Base-by-base conservation (phyloP, 2,888 invertebrate species). In the Drosophila mulleri region DNA sequence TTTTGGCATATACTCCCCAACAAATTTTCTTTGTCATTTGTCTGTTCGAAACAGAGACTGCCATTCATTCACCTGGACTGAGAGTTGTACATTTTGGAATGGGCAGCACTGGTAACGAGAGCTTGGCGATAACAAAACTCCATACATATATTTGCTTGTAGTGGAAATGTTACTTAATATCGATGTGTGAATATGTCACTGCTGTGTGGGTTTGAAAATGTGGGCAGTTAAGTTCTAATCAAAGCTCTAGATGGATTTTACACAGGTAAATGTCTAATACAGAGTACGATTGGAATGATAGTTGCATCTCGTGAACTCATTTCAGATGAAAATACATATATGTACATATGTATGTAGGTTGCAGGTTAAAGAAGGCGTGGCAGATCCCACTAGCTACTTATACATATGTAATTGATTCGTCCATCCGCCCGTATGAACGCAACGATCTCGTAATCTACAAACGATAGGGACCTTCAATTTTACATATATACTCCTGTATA, bases 61-160 rank as follows among this genome's bases (percentile, higher is more conserved):
- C 14, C 47, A 29, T 47, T 37, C 47, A 29, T 58, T 37, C 23
- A n/a, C 44, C 11, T 23, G 20, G 41, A 42, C 18, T 23, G 41
- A 48, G 16, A 48, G 14, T 9, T 14, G 3, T 9, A 41, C 11
- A 12, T 7, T 14, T 42, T 12, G 18, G 23, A 8, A 66, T 67
- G 57, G 72, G 72, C 61, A 72, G 67, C 72, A 72, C 67, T 61
- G 73, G 60, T 66, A 39, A 47, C 45, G 23, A 18, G 26, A 52
- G 52, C 29, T 59, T 54, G n/a, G 20, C 35, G 18, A 32, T 39
- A 23, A 6, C 7, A 57, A 12, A 8, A 42, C 2, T 2, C 2
- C 20, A 23, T 23, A 23, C 20, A 23, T 23, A 23, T 23, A n/a
- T n/a, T n/a, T n/a, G n/a, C n/a, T n/a, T n/a, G n/a, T n/a, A n/a